These are phyloP conservation scores for Harpagoxenus sublaevis DNA, from an alignment of 2,888 invertebrate species.

Conservation along the genomic window DNA sequence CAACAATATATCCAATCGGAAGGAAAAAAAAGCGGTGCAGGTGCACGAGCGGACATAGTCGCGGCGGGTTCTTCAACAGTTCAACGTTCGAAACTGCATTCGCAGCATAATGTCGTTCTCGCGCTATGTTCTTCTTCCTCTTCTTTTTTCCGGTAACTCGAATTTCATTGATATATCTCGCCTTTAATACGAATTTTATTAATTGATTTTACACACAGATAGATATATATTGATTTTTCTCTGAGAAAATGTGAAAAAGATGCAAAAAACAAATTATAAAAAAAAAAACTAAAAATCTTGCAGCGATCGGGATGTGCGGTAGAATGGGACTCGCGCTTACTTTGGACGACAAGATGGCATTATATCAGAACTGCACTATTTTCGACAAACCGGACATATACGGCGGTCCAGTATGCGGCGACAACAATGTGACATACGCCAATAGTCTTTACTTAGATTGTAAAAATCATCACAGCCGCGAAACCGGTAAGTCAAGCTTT, in stretches of 20 bases:
- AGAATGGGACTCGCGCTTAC: neutral
- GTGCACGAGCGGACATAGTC: neutral
- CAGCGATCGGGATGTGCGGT: constrained; percentile 8
- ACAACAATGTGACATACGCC: constrained; percentile 50
- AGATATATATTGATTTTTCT: neutral
- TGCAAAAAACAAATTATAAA: neutral
- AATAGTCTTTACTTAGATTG: constrained; percentile 63
- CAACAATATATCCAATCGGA: constrained; percentile 8
- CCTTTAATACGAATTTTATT: constrained; percentile 6
- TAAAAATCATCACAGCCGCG: constrained; percentile 44
- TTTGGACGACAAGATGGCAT: constrained; percentile 5
- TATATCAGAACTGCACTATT: constrained; percentile 57
- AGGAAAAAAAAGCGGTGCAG: constrained; percentile 5
- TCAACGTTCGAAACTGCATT: constrained; percentile 3
- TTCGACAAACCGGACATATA: constrained; percentile 54
- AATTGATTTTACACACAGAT: neutral
- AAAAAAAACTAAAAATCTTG: neutral
- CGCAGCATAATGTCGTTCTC: constrained; percentile 7
- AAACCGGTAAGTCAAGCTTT: constrained; percentile 37
- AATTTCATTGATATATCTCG: constrained; percentile 9
- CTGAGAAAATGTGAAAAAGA: neutral
- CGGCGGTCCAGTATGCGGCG: constrained; percentile 56
- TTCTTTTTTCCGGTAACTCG: constrained; percentile 1
- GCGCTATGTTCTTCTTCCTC: neutral
- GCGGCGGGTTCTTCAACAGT: neutral